phyloP scores from a whole-genome alignment of 1,140 invertebrate species.

The Orius insidiosus region DNA sequence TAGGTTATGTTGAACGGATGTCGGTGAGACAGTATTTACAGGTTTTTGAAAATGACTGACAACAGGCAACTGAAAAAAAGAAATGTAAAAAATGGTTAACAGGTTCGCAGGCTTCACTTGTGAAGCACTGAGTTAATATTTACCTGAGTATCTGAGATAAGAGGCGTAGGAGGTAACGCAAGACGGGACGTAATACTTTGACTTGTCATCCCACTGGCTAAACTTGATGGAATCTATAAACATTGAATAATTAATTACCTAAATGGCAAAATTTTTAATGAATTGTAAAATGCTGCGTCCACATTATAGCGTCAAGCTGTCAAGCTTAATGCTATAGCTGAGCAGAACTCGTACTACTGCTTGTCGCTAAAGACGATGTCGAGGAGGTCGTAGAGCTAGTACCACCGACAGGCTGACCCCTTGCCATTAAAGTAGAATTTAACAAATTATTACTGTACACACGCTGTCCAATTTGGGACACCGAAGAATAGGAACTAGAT shows the following conservation, averaged over 20 bases:
- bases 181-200: slow-evolving; percentile 10
- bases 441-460: slow-evolving; percentile 11
- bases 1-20: slow-evolving; percentile 40
- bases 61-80: slow-evolving; percentile 7
- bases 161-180: slow-evolving; percentile 19
- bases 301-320: too few species aligned
- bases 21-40: slow-evolving; percentile 62
- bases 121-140: too few species aligned
- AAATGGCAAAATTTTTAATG: too few species aligned
- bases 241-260: too few species aligned
- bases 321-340: too few species aligned
- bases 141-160: slow-evolving; percentile 20
- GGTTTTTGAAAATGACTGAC: slow-evolving; percentile 36
- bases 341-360: slow-evolving; percentile 17
- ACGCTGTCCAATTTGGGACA: slow-evolving; percentile 9
- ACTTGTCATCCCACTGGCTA: slow-evolving; percentile 2
- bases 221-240: not conserved
- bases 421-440: slow-evolving; percentile 12
- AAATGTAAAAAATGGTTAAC: too few species aligned
- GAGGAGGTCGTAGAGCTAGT: slow-evolving; percentile 20
- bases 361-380: slow-evolving; percentile 20
- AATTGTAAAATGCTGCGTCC: too few species aligned
- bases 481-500: slow-evolving; percentile 15
- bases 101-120: too few species aligned
- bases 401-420: slow-evolving; percentile 22